Base-by-base conservation (phyloP, 2,888 invertebrate genomes). In the Tromatobia lineatoria region DNA sequence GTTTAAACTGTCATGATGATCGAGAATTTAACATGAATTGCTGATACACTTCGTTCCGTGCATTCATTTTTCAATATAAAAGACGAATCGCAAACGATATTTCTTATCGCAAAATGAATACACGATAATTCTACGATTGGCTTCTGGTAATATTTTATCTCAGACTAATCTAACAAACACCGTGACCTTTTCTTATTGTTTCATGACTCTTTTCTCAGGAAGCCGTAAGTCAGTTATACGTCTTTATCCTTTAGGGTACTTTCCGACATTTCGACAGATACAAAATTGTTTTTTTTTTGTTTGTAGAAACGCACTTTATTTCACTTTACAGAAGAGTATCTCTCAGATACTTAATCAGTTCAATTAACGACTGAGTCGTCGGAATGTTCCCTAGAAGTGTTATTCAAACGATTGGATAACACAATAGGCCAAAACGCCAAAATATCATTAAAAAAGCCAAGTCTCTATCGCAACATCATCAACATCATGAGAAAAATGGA, bases 181-280 rank as follows among this genome's bases (percentile, higher is more conserved):
- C 80, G 76, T 86, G 83, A 87, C 75, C 75, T 87, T 88, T 89
- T 89, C 89, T 86, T 91, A 90, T 91, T 91, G 90, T 93, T 93
- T 90, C 92, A 92, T 93, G 91, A 90, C 91, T 92, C 85, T 88
- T 91, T 90, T 88, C 91, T 94, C 96, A 96, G 96, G 96, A 96
- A 96, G 95, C 96, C 96, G 96, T 96, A 96, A 96, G 96, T 96
- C 91, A 90, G 92, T 88, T 89, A 91, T 89, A 87, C 83, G 84
- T 86, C 77, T 79, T 82, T 81, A 85, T 66, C 78, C 75, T 70
- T 78, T 52, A 75, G 81, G 84, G 84, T 59, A 45, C 84, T 45
- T 85, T 85, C 84, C 81, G 84, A 85, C 78, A 74, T 70, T 75
- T 81, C 59, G 50, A 79, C 52, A 47, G 64, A 84, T 64, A 81